phyloP scores from a whole-genome alignment of 2,797 vertebrate species.

The Pitangus sulphuratus region DNA sequence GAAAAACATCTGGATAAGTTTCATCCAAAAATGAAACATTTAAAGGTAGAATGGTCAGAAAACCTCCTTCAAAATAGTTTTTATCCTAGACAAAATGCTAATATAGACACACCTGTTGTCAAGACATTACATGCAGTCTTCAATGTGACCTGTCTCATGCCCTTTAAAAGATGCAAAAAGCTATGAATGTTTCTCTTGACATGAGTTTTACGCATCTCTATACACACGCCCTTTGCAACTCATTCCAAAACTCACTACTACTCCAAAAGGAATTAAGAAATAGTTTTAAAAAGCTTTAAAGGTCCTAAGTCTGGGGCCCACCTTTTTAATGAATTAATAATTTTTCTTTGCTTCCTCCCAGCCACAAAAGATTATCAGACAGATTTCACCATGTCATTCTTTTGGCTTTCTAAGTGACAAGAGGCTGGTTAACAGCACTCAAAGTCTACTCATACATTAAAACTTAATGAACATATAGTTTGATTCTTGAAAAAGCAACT shows the following conservation, averaged over 20 bases:
- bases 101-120: not conserved
- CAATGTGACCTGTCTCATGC: not conserved
- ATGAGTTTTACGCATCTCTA: not conserved
- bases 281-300: not conserved
- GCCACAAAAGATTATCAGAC: not conserved
- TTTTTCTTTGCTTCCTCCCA: not conserved
- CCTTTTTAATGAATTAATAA: not conserved
- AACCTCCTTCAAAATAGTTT: not conserved
- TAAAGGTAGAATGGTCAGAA: not conserved
- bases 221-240: not conserved
- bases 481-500: not conserved
- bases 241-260: not conserved
- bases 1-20: not conserved
- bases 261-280: not conserved
- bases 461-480: not conserved
- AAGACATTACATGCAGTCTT: not conserved
- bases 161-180: not conserved
- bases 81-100: not conserved
- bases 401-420: not conserved
- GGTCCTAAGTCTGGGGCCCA: rapidly evolving
- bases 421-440: not conserved
- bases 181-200: not conserved
- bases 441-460: not conserved
- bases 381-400: not conserved
- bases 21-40: not conserved